Evolutionary conservation across 2,797 vertebrate genomes (phyloP).

Genomic region (Sciurus carolinensis): DNA sequence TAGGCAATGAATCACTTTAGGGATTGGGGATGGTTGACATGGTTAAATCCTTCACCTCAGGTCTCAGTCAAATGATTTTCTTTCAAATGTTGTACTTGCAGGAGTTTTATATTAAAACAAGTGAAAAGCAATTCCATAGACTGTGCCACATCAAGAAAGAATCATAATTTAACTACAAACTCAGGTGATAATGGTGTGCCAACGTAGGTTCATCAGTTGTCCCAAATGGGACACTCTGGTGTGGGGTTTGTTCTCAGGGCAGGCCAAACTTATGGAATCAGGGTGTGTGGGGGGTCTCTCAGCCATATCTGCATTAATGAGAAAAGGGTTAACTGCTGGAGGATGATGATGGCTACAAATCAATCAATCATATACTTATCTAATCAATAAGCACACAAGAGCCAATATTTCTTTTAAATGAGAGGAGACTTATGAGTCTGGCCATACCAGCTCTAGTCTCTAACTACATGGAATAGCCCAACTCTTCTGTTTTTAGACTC

Average conservation of each 20-base stretch:
- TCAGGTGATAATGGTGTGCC: background rate
- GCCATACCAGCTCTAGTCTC: too few relatives aligned
- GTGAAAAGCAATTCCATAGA: background rate
- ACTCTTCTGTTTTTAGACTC: too few relatives aligned
- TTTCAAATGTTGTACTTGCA: background rate
- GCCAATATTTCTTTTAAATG: too few relatives aligned
- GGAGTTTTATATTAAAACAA: background rate
- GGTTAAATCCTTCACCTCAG: accelerated
- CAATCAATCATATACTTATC: too few relatives aligned
- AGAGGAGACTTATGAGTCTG: too few relatives aligned
- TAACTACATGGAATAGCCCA: too few relatives aligned
- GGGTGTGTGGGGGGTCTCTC: too few relatives aligned
- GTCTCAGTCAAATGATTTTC: background rate
- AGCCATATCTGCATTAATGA: too few relatives aligned
- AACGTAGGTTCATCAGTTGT: background rate
- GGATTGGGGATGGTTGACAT: background rate
- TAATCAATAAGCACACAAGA: too few relatives aligned
- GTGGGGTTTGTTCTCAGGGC: background rate
- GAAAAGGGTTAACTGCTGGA: too few relatives aligned
- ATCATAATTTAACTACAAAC: background rate
- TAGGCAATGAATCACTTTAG: background rate
- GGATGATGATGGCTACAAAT: too few relatives aligned
- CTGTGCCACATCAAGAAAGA: background rate
- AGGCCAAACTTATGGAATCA: too few relatives aligned
- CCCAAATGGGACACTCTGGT: accelerated